Conservation (phyloP, 1,140 invertebrate species). For the Pogonus chalceus region DNA sequence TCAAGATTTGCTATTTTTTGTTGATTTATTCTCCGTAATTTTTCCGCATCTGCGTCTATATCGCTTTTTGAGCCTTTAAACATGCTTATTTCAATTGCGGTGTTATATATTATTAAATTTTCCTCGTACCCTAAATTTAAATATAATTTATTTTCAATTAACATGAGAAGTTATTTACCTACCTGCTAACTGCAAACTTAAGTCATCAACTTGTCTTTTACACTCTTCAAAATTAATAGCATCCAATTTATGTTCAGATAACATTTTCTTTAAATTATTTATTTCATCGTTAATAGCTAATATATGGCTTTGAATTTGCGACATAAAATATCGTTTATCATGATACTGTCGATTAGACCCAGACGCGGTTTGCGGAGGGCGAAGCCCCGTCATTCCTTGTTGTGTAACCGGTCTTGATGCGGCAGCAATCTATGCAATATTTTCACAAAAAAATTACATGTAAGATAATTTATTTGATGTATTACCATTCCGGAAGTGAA, state of each 20-base stretch:
- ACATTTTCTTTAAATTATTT: conserved; percentile 10
- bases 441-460: too few species aligned
- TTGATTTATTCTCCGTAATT: not conserved
- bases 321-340: conserved; percentile 21
- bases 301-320: conserved; percentile 19
- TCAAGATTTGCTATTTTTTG: not conserved
- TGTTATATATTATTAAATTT: not conserved
- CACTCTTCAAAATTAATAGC: not conserved
- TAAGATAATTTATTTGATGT: too few species aligned
- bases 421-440: not conserved
- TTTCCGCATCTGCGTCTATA: not conserved
- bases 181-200: not conserved
- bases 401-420: conserved; percentile 18
- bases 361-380: conserved; percentile 15
- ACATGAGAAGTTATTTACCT: not conserved
- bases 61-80: not conserved
- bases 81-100: not conserved
- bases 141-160: not conserved
- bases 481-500: too few species aligned
- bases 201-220: not conserved
- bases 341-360: conserved; percentile 17
- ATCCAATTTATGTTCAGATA: not conserved
- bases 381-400: conserved; percentile 17
- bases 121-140: not conserved
- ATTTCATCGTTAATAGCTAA: conserved; percentile 21